Percentiles rank a stretch among this genome's conserved stretches.
Evolutionary conservation across 2,888 invertebrate genomes (phyloP).

Genomic region (Pyrochroa serraticornis): DNA sequence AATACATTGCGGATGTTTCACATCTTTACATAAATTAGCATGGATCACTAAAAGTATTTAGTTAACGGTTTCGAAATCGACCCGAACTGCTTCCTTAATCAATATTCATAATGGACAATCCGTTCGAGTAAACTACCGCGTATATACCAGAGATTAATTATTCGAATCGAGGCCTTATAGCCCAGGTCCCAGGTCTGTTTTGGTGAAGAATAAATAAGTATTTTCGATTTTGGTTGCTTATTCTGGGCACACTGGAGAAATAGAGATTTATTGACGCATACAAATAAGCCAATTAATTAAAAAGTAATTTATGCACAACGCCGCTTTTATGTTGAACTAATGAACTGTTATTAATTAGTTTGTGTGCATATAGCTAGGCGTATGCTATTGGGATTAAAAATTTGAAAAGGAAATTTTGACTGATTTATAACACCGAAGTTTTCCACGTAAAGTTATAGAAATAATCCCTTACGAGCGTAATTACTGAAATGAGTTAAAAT

Average conservation of each 20-base stretch:
- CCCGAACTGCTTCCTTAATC: conserved; percentile 17
- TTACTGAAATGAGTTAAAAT: no score
- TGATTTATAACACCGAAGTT: conserved; percentile 6
- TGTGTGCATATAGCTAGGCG: conserved; percentile 1
- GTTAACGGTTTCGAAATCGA: conserved; percentile 15
- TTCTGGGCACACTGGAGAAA: conserved; percentile 3
- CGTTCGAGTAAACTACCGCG: conserved; percentile 20
- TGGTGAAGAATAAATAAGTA: background rate
- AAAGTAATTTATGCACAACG: conserved; percentile 16
- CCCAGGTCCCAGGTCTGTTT: background rate
- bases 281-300: conserved; percentile 20
- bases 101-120: conserved; percentile 17
- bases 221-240: background rate
- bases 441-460: no score
- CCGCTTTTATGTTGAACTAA: conserved; percentile 18
- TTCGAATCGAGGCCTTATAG: background rate
- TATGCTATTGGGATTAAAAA: conserved; percentile 12
- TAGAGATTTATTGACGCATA: conserved; percentile 14
- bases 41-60: conserved; percentile 15
- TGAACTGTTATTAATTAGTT: conserved; percentile 23
- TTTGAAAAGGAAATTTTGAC: background rate
- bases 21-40: conserved; percentile 22
- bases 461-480: no score
- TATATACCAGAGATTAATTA: conserved; percentile 19
- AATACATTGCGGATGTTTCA: conserved; percentile 12